These are phyloP conservation scores for Eumaeus atala DNA, from an alignment of 1,140 invertebrate genomes.

Conservation along the genomic window DNA sequence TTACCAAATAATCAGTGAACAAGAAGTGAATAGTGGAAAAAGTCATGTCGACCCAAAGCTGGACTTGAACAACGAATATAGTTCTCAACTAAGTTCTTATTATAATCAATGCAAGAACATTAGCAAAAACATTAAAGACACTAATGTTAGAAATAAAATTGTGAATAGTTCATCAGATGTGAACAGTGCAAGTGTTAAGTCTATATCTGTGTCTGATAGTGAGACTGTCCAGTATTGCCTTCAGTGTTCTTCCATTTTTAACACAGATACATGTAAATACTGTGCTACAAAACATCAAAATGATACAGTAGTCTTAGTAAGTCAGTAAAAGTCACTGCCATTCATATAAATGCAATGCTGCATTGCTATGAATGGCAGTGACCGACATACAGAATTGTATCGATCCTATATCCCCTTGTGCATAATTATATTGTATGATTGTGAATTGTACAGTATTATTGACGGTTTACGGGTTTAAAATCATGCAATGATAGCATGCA, in stretches of 20 bases:
- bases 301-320: too few species aligned
- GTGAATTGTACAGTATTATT: too few species aligned
- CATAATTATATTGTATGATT: too few species aligned
- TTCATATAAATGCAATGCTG: too few species aligned
- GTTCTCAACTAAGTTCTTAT: conserved; percentile 20
- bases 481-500: too few species aligned
- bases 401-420: too few species aligned
- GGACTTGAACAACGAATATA: conserved; percentile 12
- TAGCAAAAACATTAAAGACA: conserved; percentile 2
- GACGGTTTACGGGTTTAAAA: too few species aligned
- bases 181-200: conserved; percentile 15
- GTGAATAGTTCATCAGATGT: conserved; percentile 16
- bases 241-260: conserved; percentile 39
- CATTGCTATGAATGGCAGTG: too few species aligned
- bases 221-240: conserved; percentile 38
- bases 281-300: conserved; percentile 19
- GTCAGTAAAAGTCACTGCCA: too few species aligned
- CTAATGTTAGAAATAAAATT: conserved; percentile 6
- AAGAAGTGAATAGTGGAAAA: conserved; percentile 9
- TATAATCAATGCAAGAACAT: conserved; percentile 21
- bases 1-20: conserved; percentile 35
- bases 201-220: conserved; percentile 27
- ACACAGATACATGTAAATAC: conserved; percentile 31
- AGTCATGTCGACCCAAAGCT: conserved; percentile 15
- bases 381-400: too few species aligned